Conservation (phyloP, 2,888 invertebrate genomes). For the Meiosimyza platycephala region DNA sequence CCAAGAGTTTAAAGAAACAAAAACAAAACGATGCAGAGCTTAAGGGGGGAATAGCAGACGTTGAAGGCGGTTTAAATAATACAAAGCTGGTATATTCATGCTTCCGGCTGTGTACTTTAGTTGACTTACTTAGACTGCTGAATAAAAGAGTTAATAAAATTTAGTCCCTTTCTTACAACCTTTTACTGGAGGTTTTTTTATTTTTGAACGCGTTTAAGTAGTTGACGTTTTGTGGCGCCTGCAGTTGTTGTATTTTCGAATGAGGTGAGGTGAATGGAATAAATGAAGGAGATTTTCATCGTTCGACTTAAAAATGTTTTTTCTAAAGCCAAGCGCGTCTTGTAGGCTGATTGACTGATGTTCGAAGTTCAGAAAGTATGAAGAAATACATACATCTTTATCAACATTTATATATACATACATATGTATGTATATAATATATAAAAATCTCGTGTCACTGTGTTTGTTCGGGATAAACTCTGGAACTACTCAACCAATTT, state of each 20-base stretch:
- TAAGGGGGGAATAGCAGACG: not conserved
- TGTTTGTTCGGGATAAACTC: too few species aligned
- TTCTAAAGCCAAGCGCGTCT: too few species aligned
- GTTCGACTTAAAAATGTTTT: too few species aligned
- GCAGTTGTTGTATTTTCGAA: not conserved
- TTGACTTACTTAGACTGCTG: not conserved
- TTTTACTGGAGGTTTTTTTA: not conserved
- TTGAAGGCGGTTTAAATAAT: not conserved
- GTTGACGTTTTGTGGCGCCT: conserved; percentile 1
- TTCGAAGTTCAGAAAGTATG: too few species aligned
- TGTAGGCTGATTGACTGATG: too few species aligned
- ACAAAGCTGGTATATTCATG: not conserved
- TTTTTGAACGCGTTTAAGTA: not conserved
- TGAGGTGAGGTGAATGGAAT: too few species aligned
- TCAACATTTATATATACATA: too few species aligned
- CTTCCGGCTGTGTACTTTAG: not conserved
- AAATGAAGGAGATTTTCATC: too few species aligned
- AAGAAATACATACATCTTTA: too few species aligned
- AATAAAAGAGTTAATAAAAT: conserved; percentile 14
- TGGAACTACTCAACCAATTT: too few species aligned
- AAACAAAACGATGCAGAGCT: not conserved
- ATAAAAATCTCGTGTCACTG: too few species aligned
- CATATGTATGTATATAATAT: too few species aligned
- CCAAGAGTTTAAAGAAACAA: not conserved
- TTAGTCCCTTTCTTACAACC: not conserved